Conservation (phyloP, 2,888 invertebrate genomes). For the Lycophotia porphyrea region DNA sequence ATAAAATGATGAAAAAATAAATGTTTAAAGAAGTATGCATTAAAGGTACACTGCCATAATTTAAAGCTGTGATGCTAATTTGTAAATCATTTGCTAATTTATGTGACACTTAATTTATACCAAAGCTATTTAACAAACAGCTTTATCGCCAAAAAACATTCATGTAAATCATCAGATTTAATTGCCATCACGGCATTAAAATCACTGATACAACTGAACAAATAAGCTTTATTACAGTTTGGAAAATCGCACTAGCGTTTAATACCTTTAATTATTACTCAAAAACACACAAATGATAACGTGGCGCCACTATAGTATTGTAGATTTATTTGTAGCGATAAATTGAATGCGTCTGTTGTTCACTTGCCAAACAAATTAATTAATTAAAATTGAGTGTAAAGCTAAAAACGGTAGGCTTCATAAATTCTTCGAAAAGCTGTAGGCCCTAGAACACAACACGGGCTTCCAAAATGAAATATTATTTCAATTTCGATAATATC, state of each 20-base stretch:
- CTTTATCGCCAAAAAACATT: slow-evolving; percentile 50
- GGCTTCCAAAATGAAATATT: slow-evolving; percentile 54
- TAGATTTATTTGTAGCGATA: slow-evolving; percentile 66
- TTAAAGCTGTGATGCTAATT: slow-evolving; percentile 3
- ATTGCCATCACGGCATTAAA: slow-evolving; percentile 34
- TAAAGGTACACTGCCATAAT: no score
- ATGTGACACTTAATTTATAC: slow-evolving; percentile 7
- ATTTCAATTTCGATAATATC: slow-evolving; percentile 50
- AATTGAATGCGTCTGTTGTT: slow-evolving; percentile 64
- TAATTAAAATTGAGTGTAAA: slow-evolving; percentile 66
- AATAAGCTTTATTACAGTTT: slow-evolving; percentile 44
- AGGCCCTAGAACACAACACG: slow-evolving; percentile 39
- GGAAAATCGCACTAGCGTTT: slow-evolving; percentile 27
- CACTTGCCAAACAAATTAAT: slow-evolving; percentile 68
- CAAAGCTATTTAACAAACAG: slow-evolving; percentile 25
- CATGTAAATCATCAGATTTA: slow-evolving; percentile 44
- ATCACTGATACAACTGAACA: slow-evolving; percentile 43
- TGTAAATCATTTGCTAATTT: slow-evolving; percentile 16
- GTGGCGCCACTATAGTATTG: slow-evolving; percentile 59
- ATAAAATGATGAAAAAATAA: not conserved
- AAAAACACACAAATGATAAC: slow-evolving; percentile 29
- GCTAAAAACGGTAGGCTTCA: slow-evolving; percentile 50
- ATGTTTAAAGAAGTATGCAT: no score
- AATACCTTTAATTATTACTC: slow-evolving; percentile 51
- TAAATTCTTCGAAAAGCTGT: slow-evolving; percentile 53